Conservation (phyloP, 2,113 vertebrate genomes). For the Myrmecophaga tridactyla region DNA sequence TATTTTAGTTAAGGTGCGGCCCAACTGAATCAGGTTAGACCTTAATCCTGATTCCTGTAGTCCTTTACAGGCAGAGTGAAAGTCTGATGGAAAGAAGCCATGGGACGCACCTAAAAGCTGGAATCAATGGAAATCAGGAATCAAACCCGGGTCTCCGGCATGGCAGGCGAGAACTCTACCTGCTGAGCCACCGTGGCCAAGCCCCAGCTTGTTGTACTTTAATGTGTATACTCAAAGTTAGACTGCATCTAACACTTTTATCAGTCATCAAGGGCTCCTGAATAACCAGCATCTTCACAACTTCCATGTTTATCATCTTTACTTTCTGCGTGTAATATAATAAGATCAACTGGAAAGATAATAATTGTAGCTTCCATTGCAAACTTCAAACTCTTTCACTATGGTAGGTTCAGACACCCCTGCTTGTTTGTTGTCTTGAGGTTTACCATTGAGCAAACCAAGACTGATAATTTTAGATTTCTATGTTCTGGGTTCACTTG, state of each 20-base stretch:
- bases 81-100: no score
- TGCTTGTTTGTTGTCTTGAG: slow-evolving; percentile 95
- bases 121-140: no score
- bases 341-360: slow-evolving; percentile 98
- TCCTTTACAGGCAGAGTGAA: no score
- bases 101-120: no score
- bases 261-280: slow-evolving; percentile 93
- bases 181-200: no score
- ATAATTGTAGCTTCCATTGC: slow-evolving; percentile 99
- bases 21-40: no score
- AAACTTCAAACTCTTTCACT: slow-evolving; percentile 98
- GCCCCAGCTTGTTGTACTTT: slow-evolving; percentile 35
- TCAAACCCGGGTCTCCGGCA: no score
- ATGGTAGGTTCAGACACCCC: slow-evolving; percentile 97
- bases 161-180: no score
- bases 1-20: no score
- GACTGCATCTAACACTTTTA: slow-evolving; percentile 33
- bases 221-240: slow-evolving; percentile 62
- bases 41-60: no score
- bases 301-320: slow-evolving; percentile 93
- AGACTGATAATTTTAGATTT: slow-evolving; percentile 98
- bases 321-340: slow-evolving; percentile 95
- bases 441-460: slow-evolving; percentile 96
- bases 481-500: slow-evolving; percentile 98
- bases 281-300: slow-evolving; percentile 93